These are phyloP conservation scores for Thyatira batis DNA, from an alignment of 2,888 invertebrate genomes.

Conservation along the genomic window DNA sequence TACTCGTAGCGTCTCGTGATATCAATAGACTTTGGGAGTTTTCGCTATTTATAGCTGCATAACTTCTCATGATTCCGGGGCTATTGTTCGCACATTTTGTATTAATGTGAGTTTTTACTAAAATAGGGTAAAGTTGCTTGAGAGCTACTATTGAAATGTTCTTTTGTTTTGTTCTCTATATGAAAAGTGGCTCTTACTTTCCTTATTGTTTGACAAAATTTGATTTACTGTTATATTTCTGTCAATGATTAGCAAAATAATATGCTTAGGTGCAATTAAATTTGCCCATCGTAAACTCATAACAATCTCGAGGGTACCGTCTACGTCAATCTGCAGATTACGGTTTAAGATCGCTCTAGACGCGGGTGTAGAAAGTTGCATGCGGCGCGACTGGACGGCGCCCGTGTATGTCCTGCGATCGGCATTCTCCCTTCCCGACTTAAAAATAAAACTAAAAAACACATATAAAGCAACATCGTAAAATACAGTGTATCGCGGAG, in stretches of 20 bases:
- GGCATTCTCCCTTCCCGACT: constrained; percentile 73
- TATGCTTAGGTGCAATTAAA: constrained; percentile 72
- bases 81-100: too few species aligned
- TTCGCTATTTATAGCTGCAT: too few species aligned
- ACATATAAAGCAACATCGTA: constrained; percentile 60
- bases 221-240: too few species aligned
- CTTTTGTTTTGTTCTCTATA: too few species aligned
- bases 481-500: constrained; percentile 62
- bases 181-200: too few species aligned
- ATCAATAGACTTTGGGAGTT: too few species aligned
- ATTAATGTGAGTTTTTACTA: too few species aligned
- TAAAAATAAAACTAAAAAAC: constrained; percentile 69
- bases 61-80: too few species aligned
- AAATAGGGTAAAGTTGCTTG: too few species aligned
- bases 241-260: constrained; percentile 58
- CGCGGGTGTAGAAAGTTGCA: constrained; percentile 80
- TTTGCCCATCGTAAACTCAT: constrained; percentile 76
- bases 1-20: too few species aligned
- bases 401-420: constrained; percentile 77
- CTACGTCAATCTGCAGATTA: constrained; percentile 80
- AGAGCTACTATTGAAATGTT: too few species aligned
- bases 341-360: constrained; percentile 79
- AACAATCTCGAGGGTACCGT: constrained; percentile 74
- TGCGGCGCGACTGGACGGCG: constrained; percentile 79
- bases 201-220: too few species aligned